phyloP scores from a whole-genome alignment of 1,140 invertebrate genomes.

The Megathymus violae region DNA sequence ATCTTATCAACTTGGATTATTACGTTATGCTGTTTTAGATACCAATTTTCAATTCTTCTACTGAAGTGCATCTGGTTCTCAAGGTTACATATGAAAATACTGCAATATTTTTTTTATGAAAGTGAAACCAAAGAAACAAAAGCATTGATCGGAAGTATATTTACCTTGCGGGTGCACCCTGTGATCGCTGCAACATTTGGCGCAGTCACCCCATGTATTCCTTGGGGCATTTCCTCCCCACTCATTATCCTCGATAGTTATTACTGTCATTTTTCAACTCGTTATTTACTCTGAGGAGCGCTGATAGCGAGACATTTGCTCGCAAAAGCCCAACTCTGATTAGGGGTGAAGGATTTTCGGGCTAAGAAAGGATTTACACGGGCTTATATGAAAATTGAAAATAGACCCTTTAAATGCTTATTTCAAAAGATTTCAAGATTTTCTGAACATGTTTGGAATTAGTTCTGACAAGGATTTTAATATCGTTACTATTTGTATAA shows the following conservation, averaged over 20 bases:
- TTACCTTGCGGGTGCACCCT: constrained; percentile 58
- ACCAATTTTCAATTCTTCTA: no score
- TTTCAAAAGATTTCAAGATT: constrained; percentile 20
- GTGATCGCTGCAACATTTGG: constrained; percentile 73
- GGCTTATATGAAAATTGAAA: constrained; percentile 74
- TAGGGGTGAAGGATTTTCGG: constrained; percentile 68
- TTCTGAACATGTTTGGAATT: not conserved
- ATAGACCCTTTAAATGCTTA: constrained; percentile 44
- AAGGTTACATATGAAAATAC: no score
- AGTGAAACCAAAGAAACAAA: constrained; percentile 8
- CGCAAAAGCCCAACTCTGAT: constrained; percentile 68
- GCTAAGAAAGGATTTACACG: constrained; percentile 61
- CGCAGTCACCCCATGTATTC: constrained; percentile 70
- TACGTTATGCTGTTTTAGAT: no score
- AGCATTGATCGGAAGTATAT: constrained; percentile 51
- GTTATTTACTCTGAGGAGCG: constrained; percentile 80
- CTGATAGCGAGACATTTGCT: constrained; percentile 80
- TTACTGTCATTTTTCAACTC: constrained; percentile 83
- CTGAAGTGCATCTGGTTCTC: no score
- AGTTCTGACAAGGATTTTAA: not conserved
- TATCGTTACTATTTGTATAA: not conserved
- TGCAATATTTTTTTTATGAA: no score
- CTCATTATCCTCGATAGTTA: constrained; percentile 82
- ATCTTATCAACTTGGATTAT: no score
- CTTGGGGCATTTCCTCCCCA: constrained; percentile 75